phyloP scores from a whole-genome alignment of 2,113 vertebrate species.

The Ophthalmolycus amberensis region DNA sequence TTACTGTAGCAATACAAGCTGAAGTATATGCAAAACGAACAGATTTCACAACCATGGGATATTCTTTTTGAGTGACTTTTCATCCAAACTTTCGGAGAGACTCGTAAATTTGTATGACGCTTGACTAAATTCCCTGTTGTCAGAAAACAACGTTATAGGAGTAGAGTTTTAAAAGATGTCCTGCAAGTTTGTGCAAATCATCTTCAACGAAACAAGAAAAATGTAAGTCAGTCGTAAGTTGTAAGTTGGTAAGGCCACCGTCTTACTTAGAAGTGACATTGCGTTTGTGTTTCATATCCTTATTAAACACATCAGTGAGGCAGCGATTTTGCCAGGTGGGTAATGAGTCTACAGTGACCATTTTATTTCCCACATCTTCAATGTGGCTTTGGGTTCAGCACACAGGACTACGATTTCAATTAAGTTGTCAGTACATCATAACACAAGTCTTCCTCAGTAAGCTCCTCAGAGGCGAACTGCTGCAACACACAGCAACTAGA shows the following conservation, averaged over 20 bases:
- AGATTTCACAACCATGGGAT: background rate
- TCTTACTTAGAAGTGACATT: background rate
- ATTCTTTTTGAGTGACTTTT: background rate
- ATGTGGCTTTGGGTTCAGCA: constrained; percentile 28
- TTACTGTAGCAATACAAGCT: background rate
- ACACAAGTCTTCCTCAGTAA: background rate
- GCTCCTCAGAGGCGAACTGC: constrained; percentile 17
- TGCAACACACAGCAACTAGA: constrained; percentile 2
- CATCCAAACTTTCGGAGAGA: too few species aligned
- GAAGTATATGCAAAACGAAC: background rate
- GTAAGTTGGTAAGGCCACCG: background rate
- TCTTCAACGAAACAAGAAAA: too few species aligned
- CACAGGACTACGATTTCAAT: constrained; percentile 64
- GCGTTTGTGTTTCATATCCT: constrained; percentile 3
- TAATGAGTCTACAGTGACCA: constrained; percentile 30
- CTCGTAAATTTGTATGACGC: too few species aligned
- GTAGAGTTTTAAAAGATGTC: too few species aligned
- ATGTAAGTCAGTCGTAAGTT: too few species aligned
- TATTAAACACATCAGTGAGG: constrained; percentile 10
- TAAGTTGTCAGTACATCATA: constrained; percentile 34
- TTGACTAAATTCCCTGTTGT: too few species aligned
- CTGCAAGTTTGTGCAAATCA: too few species aligned
- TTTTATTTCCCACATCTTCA: constrained; percentile 38
- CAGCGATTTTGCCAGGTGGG: constrained; percentile 26
- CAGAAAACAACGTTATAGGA: too few species aligned